Evolutionary conservation across 2,888 invertebrate genomes (phyloP).

Genomic region (Drosophila vallismaia): DNA sequence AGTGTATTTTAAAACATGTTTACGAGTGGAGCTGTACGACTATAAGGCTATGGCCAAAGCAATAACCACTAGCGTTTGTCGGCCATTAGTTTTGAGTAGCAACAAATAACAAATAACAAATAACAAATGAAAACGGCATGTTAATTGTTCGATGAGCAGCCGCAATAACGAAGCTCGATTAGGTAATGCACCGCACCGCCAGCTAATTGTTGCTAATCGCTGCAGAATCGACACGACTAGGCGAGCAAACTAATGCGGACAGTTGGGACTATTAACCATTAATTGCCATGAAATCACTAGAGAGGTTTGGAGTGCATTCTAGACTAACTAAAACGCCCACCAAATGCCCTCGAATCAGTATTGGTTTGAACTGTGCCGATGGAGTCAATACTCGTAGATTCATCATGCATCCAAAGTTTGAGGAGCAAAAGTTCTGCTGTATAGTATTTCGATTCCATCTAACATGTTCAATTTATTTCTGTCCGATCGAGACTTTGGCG

Average conservation of each 20-base stretch:
- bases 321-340: slow-evolving; percentile 38
- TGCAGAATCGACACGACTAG: slow-evolving; percentile 68
- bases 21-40: slow-evolving; percentile 38
- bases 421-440: slow-evolving; percentile 16
- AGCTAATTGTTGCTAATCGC: slow-evolving; percentile 76
- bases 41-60: slow-evolving; percentile 6
- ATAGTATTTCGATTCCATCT: not conserved
- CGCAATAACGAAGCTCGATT: slow-evolving; percentile 54
- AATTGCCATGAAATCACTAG: slow-evolving; percentile 66
- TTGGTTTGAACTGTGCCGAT: not conserved
- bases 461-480: slow-evolving; percentile 43
- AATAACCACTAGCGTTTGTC: slow-evolving; percentile 29
- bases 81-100: slow-evolving; percentile 52
- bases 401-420: not conserved
- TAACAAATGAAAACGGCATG: slow-evolving; percentile 63
- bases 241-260: slow-evolving; percentile 37
- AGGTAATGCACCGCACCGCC: slow-evolving; percentile 66
- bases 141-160: slow-evolving; percentile 59
- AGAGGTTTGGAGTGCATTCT: not conserved
- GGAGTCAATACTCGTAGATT: not conserved
- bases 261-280: slow-evolving; percentile 49
- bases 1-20: slow-evolving; percentile 51
- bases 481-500: slow-evolving; percentile 43
- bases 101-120: slow-evolving; percentile 61
- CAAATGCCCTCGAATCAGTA: not conserved